Evolutionary conservation across 2,797 vertebrate species (phyloP), one percentile per base, ranked within the genome.

Genomic region (Nasua narica): DNA sequence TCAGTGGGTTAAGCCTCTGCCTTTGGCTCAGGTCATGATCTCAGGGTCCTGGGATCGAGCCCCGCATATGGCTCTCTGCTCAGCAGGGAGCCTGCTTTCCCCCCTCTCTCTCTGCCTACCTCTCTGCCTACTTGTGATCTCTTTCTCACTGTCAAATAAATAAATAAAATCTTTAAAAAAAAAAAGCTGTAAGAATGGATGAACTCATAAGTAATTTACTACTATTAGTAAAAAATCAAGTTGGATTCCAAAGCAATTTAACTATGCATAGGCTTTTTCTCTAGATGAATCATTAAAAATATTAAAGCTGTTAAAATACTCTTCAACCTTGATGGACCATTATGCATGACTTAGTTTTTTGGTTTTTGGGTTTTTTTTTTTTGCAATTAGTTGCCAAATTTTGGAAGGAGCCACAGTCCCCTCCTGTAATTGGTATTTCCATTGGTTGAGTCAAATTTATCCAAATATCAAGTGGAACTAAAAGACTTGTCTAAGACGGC

Each of bases 181-280:
- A n/a, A 88, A 91, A 94, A 87, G 12, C 25, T 50, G 0, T 77
- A 65, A 83, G 86, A 79, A 16, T 60, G 79, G 77, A 67, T 85
- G 21, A 95, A 84, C 23, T 83, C 67, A 77, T 37, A 92, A 91
- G 86, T 82, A 62, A 77, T 69, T 74, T 77, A 48, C 37, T 83
- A 67, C n/a, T 89, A 46, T 29, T 85, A 62, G 79, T 87, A 48
- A 88, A 58, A 97, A 95, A 79, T 94, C 29, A 93, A 93, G 15
- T 70, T 91, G 69, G 40, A 65, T 8, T 93, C 32, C 52, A 89
- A 92, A 56, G 50, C 76, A 77, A 82, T 70, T 89, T 78, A 78
- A 70, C 40, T 92, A 5, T 70, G 58, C 95, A 79, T 48, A 14
- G 72, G 69, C 87, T 95, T 67, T 96, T n/a, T n/a, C 16, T 77